A percentile compares a stretch with the other conserved stretches of the same genome.
Conservation (phyloP, 2,113 vertebrate genomes). For the Erythrocebus patas region DNA sequence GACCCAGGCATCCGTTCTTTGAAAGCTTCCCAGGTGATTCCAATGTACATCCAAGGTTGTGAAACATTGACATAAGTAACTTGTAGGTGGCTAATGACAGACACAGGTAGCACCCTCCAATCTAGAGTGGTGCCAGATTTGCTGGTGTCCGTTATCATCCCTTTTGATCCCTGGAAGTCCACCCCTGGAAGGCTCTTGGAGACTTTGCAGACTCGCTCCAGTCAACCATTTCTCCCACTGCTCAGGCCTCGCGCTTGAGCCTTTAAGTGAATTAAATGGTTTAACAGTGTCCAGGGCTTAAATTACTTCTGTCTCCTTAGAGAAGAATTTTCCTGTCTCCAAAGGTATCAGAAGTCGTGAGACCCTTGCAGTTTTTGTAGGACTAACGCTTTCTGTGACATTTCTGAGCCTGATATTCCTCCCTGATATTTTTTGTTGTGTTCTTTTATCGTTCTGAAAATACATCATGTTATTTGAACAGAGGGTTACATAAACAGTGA, state of each 20-base stretch:
- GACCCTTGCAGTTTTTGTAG: background rate
- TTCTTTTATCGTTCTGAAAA: conserved; percentile 49
- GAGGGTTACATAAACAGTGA: conserved; percentile 64
- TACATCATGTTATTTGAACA: conserved; percentile 47
- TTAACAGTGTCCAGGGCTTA: background rate
- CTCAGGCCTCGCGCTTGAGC: background rate
- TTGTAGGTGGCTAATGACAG: background rate
- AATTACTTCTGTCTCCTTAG: conserved; percentile 23
- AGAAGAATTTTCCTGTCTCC: conserved; percentile 33
- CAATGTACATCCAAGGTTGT: background rate
- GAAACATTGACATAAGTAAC: background rate
- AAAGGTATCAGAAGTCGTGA: background rate
- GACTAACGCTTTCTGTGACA: background rate
- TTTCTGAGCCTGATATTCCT: background rate
- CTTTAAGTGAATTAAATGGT: conserved; percentile 35
- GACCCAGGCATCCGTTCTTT: background rate
- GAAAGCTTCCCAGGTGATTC: background rate
- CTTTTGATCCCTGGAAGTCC: background rate
- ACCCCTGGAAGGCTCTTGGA: background rate
- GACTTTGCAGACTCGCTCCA: background rate
- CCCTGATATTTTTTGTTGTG: background rate
- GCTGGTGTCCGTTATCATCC: background rate
- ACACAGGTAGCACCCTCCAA: background rate
- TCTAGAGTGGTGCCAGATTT: background rate
- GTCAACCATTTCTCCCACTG: background rate